Evolutionary conservation across 2,888 invertebrate genomes (phyloP).

Genomic region (Nycteola revayana): DNA sequence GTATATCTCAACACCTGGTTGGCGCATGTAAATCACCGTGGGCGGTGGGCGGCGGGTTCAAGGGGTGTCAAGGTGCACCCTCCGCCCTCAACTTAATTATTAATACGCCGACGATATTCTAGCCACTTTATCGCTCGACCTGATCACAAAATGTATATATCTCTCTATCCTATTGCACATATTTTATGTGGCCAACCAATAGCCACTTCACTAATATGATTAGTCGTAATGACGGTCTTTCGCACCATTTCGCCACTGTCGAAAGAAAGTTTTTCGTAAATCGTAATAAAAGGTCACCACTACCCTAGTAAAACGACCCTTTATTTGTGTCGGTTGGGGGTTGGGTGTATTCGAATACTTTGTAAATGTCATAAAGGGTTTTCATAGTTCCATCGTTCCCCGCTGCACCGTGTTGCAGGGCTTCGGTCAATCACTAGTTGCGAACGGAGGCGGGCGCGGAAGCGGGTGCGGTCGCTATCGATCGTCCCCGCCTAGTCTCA

Average conservation of each 20-base stretch:
- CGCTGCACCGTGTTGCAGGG: too few species aligned
- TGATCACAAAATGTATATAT: constrained; percentile 16
- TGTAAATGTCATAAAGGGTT: too few species aligned
- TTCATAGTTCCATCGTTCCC: too few species aligned
- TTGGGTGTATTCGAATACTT: too few species aligned
- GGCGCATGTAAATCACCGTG: constrained; percentile 38
- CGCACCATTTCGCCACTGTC: constrained; percentile 11
- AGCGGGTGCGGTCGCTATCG: constrained; percentile 43
- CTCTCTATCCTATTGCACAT: constrained; percentile 21
- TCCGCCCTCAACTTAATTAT: constrained; percentile 47
- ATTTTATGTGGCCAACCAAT: constrained; percentile 21
- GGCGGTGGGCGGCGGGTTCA: constrained; percentile 38
- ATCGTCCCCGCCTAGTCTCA: constrained; percentile 39
- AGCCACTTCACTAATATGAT: constrained; percentile 18
- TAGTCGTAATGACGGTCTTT: constrained; percentile 17
- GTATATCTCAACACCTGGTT: constrained; percentile 44
- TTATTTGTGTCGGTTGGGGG: too few species aligned
- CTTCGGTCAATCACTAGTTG: too few species aligned
- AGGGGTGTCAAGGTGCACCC: constrained; percentile 52
- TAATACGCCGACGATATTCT: constrained; percentile 38
- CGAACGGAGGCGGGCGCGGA: constrained; percentile 2
- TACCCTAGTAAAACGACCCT: too few species aligned
- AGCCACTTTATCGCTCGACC: constrained; percentile 29
- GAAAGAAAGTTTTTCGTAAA: too few species aligned
- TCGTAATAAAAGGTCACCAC: too few species aligned